A percentile compares a stretch with the other conserved stretches of the same genome.
phyloP scores from a whole-genome alignment of 2,797 vertebrate genomes.

The Coreius guichenoti region DNA sequence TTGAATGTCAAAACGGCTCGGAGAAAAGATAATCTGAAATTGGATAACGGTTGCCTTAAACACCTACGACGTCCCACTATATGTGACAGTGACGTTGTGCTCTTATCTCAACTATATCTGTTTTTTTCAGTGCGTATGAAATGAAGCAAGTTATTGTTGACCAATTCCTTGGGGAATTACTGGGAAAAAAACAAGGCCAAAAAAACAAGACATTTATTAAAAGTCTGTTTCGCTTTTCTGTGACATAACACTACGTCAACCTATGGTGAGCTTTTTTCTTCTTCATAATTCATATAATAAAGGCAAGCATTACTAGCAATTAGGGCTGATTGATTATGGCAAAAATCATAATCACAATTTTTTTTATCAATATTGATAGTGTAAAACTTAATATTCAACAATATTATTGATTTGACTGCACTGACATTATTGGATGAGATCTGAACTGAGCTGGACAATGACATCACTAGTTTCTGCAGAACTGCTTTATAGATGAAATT shows the following conservation, averaged over 20 bases:
- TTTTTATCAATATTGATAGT: too few relatives aligned
- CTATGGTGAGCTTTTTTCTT: not conserved
- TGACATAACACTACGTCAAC: not conserved
- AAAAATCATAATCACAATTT: not conserved
- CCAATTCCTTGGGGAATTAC: not conserved
- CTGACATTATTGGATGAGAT: not conserved
- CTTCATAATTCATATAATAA: not conserved
- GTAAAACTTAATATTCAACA: not conserved
- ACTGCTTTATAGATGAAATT: too few relatives aligned
- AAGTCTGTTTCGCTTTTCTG: not conserved
- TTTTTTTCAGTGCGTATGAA: not conserved
- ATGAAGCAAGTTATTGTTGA: not conserved
- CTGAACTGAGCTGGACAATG: not conserved
- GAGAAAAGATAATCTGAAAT: conserved; percentile 29
- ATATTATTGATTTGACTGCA: not conserved
- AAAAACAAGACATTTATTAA: conserved; percentile 8
- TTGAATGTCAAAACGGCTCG: not conserved
- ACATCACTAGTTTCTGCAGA: too few relatives aligned
- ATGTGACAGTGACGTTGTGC: not conserved
- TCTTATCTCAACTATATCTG: conserved; percentile 1
- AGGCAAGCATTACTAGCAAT: not conserved
- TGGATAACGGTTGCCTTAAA: conserved; percentile 30
- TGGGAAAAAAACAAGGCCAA: not conserved
- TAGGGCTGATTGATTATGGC: not conserved
- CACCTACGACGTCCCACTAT: not conserved